These are phyloP conservation scores for Siniperca knerii DNA, from an alignment of 2,113 vertebrate genomes.

Conservation along the genomic window DNA sequence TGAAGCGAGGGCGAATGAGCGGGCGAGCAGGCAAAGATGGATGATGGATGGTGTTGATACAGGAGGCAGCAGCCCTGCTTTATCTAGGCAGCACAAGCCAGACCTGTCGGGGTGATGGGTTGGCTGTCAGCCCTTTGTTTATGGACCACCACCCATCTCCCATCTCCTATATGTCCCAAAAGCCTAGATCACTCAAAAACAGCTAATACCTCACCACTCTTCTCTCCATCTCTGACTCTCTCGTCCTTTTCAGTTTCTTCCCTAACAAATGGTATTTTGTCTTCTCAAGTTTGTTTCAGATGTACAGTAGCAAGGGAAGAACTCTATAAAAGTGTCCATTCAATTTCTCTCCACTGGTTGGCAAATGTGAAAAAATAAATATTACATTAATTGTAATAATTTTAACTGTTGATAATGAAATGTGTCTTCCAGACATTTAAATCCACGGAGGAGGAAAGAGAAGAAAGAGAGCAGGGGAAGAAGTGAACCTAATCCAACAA, in stretches of 20 bases:
- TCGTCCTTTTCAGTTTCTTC: constrained; percentile 53
- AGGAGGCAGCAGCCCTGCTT: constrained; percentile 80
- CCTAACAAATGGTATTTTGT: constrained; percentile 39
- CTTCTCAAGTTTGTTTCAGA: constrained; percentile 43
- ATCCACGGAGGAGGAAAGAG: constrained; percentile 40
- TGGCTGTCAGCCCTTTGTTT: constrained; percentile 86
- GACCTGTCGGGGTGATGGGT: constrained; percentile 86
- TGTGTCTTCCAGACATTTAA: constrained; percentile 46
- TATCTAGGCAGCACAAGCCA: constrained; percentile 85
- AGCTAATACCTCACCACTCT: constrained; percentile 50
- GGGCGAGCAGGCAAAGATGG: constrained; percentile 74
- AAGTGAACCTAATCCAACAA: constrained; percentile 75
- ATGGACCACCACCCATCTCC: constrained; percentile 83
- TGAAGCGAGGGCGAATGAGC: constrained; percentile 61
- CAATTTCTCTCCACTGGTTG: constrained; percentile 24
- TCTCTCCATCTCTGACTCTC: constrained; percentile 67
- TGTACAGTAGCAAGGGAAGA: constrained; percentile 34
- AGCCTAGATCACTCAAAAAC: constrained; percentile 77
- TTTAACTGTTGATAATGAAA: constrained; percentile 49
- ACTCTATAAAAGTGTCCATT: constrained; percentile 9
- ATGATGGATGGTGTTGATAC: constrained; percentile 88
- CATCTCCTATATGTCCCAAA: constrained; percentile 78
- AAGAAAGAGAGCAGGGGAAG: constrained; percentile 58
- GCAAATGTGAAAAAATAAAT: constrained; percentile 42
- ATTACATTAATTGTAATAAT: constrained; percentile 44